A percentile compares a stretch with the other conserved stretches of the same genome.
These are phyloP conservation scores for Palloptera scutellata DNA, from an alignment of 2,888 invertebrate genomes.

Conservation along the genomic window DNA sequence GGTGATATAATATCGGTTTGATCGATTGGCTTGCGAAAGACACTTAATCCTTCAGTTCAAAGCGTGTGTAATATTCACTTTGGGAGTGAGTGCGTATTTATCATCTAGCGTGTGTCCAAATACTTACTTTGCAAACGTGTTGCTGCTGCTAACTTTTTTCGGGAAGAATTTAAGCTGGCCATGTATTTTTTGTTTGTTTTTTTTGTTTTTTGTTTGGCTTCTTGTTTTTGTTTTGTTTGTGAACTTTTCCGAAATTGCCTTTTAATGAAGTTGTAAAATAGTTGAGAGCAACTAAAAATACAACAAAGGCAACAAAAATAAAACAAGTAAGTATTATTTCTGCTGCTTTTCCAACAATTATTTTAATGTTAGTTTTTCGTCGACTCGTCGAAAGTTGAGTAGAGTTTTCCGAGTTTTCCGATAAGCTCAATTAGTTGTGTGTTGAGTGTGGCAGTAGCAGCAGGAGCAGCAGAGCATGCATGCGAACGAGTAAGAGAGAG, in stretches of 20 bases:
- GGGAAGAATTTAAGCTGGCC: too few species aligned
- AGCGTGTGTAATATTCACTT: too few species aligned
- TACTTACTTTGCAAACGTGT: background rate
- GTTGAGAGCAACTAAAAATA: background rate
- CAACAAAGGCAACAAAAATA: too few species aligned
- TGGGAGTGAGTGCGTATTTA: too few species aligned
- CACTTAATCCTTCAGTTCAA: too few species aligned
- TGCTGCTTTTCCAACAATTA: conserved; percentile 3
- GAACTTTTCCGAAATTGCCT: background rate
- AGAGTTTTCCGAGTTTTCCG: background rate
- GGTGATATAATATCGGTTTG: too few species aligned
- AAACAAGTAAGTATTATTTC: background rate
- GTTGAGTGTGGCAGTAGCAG: background rate
- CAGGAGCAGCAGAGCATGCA: too few species aligned
- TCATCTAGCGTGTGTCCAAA: too few species aligned
- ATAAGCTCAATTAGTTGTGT: conserved; percentile 5
- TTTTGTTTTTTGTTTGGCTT: background rate
- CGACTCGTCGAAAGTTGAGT: too few species aligned
- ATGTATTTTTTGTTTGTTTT: background rate
- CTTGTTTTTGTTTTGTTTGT: background rate
- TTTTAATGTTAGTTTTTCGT: conserved; percentile 6
- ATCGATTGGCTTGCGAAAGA: too few species aligned
- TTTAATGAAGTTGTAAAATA: conserved; percentile 11
- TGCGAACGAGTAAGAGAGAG: too few species aligned
- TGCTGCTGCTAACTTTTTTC: background rate